Conservation (phyloP, 2,797 vertebrate genomes). For the Linurgus olivaceus region DNA sequence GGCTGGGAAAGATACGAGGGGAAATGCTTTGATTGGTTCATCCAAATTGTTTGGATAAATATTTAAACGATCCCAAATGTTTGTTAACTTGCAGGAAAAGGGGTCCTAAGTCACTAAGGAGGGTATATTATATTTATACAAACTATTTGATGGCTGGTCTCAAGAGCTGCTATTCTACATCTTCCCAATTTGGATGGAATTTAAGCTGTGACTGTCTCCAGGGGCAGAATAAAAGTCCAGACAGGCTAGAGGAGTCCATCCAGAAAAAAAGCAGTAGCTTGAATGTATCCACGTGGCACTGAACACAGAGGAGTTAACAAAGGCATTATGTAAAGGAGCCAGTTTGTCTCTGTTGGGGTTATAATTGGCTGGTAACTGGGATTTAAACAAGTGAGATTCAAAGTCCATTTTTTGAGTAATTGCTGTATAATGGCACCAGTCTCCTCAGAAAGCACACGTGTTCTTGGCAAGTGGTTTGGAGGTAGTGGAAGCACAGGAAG, state of each 20-base stretch:
- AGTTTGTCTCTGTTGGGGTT: slow-evolving; percentile 52
- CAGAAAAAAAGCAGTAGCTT: slow-evolving; percentile 45
- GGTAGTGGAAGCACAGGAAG: background rate
- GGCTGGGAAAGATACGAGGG: background rate
- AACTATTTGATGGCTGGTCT: background rate
- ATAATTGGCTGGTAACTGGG: slow-evolving; percentile 33
- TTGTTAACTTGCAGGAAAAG: background rate
- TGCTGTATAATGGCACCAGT: slow-evolving; percentile 11
- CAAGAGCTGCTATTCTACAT: background rate
- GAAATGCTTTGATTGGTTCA: background rate
- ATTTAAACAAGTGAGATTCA: slow-evolving; percentile 32
- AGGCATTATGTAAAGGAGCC: slow-evolving; percentile 55
- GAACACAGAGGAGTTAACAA: slow-evolving; percentile 44
- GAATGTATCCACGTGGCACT: slow-evolving; percentile 46
- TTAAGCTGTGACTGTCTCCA: slow-evolving; percentile 42
- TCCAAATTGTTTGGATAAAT: background rate
- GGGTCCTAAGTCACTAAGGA: background rate
- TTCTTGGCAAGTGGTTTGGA: slow-evolving; percentile 9
- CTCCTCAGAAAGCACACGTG: background rate
- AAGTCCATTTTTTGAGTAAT: slow-evolving; percentile 22
- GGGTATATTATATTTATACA: background rate
- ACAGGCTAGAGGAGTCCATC: slow-evolving; percentile 36
- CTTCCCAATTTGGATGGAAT: slow-evolving; percentile 32
- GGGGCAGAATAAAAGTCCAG: slow-evolving; percentile 43
- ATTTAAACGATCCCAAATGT: background rate